phyloP scores from a whole-genome alignment of 2,113 vertebrate genomes.

The Poeciliopsis prolifica region DNA sequence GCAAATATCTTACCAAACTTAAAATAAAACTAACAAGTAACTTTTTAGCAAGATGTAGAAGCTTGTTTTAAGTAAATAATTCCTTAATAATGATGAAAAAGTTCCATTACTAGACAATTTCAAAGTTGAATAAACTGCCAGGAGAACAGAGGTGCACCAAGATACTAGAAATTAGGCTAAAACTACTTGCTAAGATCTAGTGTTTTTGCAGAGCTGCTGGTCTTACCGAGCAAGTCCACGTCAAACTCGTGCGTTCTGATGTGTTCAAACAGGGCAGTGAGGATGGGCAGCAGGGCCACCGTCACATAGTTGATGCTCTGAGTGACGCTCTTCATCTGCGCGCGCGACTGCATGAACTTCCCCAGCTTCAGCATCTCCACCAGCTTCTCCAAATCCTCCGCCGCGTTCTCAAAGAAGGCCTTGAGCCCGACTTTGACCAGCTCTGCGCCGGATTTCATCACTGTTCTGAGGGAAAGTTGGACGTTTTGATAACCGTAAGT shows the following conservation, averaged over 20 bases:
- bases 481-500: background rate
- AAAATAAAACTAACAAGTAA: no score
- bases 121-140: no score
- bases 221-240: slow-evolving; percentile 90
- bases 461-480: slow-evolving; percentile 80
- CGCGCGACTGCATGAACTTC: slow-evolving; percentile 93
- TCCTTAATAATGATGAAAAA: no score
- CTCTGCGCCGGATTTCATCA: slow-evolving; percentile 97
- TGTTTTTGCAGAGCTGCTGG: background rate
- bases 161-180: no score
- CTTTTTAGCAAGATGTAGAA: no score
- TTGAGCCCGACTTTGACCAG: slow-evolving; percentile 92
- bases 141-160: no score
- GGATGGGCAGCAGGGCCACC: slow-evolving; percentile 89
- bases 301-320: slow-evolving; percentile 97
- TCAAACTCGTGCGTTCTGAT: slow-evolving; percentile 89
- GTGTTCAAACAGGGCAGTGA: slow-evolving; percentile 94
- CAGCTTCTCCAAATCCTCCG: slow-evolving; percentile 93
- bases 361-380: slow-evolving; percentile 95
- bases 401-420: slow-evolving; percentile 93
- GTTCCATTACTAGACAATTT: no score
- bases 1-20: no score
- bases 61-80: no score
- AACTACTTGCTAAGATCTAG: no score
- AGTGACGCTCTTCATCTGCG: slow-evolving; percentile 93